Conservation (phyloP, 2,113 vertebrate species). For the Polypterus senegalus region DNA sequence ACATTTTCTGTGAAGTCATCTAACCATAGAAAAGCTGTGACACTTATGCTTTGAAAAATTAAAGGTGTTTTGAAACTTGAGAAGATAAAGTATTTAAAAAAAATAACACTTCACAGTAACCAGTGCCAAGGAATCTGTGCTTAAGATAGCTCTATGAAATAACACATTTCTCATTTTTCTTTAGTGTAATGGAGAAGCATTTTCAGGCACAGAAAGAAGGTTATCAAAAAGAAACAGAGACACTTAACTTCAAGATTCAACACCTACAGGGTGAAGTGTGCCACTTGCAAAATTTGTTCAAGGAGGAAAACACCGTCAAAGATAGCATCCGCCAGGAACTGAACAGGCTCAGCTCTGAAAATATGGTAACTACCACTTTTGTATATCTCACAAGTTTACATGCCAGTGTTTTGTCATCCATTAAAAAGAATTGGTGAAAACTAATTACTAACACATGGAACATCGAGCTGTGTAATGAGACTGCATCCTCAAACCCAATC, state of each 20-base stretch:
- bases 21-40: too few relatives aligned
- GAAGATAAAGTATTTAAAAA: neutral
- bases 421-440: too few relatives aligned
- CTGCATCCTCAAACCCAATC: too few relatives aligned
- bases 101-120: neutral
- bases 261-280: conserved; percentile 78
- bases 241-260: conserved; percentile 65
- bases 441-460: too few relatives aligned
- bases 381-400: too few relatives aligned
- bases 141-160: neutral
- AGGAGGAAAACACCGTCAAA: conserved; percentile 74
- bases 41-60: too few relatives aligned
- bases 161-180: neutral
- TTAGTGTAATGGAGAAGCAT: conserved; percentile 72
- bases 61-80: too few relatives aligned
- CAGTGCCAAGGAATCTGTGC: neutral
- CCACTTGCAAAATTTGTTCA: conserved; percentile 72
- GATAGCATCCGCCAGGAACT: conserved; percentile 74
- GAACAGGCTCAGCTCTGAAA: conserved; percentile 71
- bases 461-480: too few relatives aligned
- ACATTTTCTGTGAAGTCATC: too few relatives aligned
- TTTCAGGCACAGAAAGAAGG: conserved; percentile 71
- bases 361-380: conserved; percentile 50
- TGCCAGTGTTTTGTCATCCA: too few relatives aligned
- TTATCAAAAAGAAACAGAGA: conserved; percentile 70